Evolutionary conservation across 1,140 invertebrate genomes (phyloP).

Genomic region (Aphis craccivora): DNA sequence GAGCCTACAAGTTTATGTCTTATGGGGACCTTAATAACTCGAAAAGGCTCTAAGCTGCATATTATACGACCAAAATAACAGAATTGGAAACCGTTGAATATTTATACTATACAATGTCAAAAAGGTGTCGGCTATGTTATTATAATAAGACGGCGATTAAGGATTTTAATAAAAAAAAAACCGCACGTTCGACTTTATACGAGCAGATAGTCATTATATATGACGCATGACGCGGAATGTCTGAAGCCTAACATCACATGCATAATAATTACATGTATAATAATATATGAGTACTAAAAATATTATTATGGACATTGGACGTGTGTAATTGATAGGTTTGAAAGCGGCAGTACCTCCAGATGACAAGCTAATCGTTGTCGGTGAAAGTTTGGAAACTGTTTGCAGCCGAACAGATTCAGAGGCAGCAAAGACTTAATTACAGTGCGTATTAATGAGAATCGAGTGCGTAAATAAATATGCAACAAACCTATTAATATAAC

Average conservation of each 20-base stretch:
- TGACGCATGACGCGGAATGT: not conserved
- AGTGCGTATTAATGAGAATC: not conserved
- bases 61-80: not conserved
- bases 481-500: not conserved
- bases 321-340: conserved; percentile 25
- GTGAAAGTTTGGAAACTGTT: conserved; percentile 26
- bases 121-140: not conserved
- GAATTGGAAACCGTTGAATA: not conserved
- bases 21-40: not conserved
- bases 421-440: conserved; percentile 9
- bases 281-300: not conserved
- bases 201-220: not conserved
- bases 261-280: not conserved
- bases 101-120: not conserved
- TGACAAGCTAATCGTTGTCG: conserved; percentile 30
- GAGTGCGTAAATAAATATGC: not conserved
- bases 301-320: not conserved
- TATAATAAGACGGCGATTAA: not conserved
- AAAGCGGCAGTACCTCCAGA: not conserved
- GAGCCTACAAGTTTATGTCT: not conserved
- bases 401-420: not conserved
- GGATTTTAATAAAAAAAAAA: not conserved
- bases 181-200: not conserved
- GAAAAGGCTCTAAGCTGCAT: not conserved
- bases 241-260: not conserved